A percentile compares a stretch with the other conserved stretches of the same genome.
These are phyloP conservation scores for Tetramorium alpestre DNA, from an alignment of 1,140 invertebrate genomes.

Conservation along the genomic window DNA sequence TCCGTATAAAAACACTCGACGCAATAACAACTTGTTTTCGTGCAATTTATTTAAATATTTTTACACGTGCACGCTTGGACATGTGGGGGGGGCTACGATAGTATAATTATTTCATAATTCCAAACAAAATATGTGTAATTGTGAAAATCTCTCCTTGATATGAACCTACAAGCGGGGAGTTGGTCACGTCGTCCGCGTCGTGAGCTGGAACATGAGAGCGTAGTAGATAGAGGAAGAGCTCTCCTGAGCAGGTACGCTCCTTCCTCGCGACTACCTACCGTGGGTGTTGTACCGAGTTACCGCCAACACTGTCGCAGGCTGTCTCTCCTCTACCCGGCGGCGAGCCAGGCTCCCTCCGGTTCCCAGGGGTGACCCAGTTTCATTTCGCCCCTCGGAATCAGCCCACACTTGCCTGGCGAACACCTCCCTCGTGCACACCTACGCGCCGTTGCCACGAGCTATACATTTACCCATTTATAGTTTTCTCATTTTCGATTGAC, in stretches of 20 bases:
- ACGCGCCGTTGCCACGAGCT: slow-evolving; percentile 31
- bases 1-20: background rate
- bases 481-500: background rate
- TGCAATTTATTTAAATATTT: background rate
- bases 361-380: slow-evolving; percentile 78
- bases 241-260: slow-evolving; percentile 14
- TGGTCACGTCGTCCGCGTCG: background rate
- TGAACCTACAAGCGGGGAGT: background rate
- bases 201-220: background rate
- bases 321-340: slow-evolving; percentile 22
- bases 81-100: no score
- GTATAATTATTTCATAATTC: background rate
- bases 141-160: background rate
- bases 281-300: slow-evolving; percentile 3
- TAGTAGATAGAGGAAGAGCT: background rate
- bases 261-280: background rate
- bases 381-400: slow-evolving; percentile 69
- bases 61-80: background rate
- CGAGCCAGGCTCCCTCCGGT: slow-evolving; percentile 53
- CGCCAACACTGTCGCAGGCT: slow-evolving; percentile 28
- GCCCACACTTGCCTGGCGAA: slow-evolving; percentile 62
- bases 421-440: slow-evolving; percentile 46
- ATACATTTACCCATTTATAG: slow-evolving; percentile 9
- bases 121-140: background rate
- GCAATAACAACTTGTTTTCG: background rate